These are phyloP conservation scores for Apteryx mantelli DNA, from an alignment of 2,113 vertebrate species.

Conservation along the genomic window DNA sequence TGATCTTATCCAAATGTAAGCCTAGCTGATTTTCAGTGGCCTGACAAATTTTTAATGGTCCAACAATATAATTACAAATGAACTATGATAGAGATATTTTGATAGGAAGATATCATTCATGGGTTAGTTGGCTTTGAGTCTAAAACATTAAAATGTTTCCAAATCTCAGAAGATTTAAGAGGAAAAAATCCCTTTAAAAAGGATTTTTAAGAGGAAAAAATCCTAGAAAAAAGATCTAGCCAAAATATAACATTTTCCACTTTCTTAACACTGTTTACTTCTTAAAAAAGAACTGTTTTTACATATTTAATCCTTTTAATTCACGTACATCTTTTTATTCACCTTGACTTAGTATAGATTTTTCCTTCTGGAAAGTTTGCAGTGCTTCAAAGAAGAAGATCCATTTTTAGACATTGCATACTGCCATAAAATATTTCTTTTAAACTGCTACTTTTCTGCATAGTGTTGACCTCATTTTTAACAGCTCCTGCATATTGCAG, in stretches of 20 bases:
- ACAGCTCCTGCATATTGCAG: background rate
- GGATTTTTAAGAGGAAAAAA: background rate
- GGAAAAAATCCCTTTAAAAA: background rate
- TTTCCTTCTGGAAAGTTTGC: background rate
- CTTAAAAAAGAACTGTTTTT: background rate
- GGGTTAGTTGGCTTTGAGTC: background rate
- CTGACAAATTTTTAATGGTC: background rate
- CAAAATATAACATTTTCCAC: background rate
- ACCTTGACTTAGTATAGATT: background rate
- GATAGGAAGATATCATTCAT: background rate
- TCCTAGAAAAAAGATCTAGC: too few relatives aligned
- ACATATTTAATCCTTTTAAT: background rate
- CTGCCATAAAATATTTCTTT: background rate
- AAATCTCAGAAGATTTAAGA: background rate
- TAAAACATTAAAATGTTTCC: background rate
- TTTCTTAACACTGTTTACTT: accelerated
- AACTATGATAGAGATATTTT: background rate
- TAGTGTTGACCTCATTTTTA: background rate
- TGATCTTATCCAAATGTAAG: background rate
- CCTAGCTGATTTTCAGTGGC: background rate
- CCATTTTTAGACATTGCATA: background rate
- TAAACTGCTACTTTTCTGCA: background rate
- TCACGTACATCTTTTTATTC: background rate
- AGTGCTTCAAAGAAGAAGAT: background rate
- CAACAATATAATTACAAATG: background rate